phyloP scores from a whole-genome alignment of 2,113 vertebrate species.

The Petrocephalus microphthalmus region DNA sequence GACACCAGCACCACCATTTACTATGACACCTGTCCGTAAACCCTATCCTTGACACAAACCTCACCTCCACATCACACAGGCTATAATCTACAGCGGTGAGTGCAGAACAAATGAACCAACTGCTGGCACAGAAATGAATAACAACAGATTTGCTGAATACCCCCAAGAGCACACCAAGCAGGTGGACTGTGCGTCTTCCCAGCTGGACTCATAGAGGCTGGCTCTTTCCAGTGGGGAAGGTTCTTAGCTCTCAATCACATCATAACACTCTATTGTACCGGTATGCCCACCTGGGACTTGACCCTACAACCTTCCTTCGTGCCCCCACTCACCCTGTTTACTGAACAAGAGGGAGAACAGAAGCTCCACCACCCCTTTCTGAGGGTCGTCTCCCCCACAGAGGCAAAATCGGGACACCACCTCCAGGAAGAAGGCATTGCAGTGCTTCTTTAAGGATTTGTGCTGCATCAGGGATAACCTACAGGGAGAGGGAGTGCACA shows the following conservation, averaged over 20 bases:
- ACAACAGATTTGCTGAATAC: background rate
- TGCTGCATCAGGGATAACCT: constrained; percentile 50
- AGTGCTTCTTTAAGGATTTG: constrained; percentile 36
- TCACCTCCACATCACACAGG: background rate
- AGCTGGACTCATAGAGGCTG: background rate
- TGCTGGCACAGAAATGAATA: background rate
- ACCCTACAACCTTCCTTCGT: background rate
- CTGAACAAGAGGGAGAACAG: constrained; percentile 62
- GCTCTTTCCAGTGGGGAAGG: background rate
- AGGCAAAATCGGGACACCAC: constrained; percentile 64
- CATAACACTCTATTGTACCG: background rate
- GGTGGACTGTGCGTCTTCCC: background rate
- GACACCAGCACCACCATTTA: background rate
- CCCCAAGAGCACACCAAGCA: background rate
- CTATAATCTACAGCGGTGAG: background rate
- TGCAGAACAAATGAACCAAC: background rate
- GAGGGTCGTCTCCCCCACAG: constrained; percentile 38
- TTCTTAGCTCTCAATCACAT: background rate
- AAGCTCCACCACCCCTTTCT: constrained; percentile 55
- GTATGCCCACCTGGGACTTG: background rate
- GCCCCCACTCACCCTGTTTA: constrained; percentile 43
- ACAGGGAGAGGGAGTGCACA: background rate
- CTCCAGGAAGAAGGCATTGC: constrained; percentile 67
- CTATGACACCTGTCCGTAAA: background rate
- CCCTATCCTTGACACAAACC: background rate